These are phyloP conservation scores for Thalassaphorura encarpata DNA, from an alignment of 1,140 invertebrate genomes.

Conservation along the genomic window DNA sequence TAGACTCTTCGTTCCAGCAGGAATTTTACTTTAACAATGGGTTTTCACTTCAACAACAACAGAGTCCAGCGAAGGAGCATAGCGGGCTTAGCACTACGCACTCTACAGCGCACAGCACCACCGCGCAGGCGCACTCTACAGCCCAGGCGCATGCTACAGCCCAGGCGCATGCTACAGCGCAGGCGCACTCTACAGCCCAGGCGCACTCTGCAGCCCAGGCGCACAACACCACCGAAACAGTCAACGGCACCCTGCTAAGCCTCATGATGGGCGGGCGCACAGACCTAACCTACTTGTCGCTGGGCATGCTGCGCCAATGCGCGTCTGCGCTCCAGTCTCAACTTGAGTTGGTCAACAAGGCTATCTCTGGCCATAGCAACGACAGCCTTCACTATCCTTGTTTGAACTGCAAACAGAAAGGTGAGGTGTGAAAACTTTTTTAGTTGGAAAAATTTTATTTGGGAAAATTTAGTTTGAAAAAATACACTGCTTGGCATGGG, in stretches of 20 bases:
- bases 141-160: not conserved
- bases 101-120: slow-evolving; percentile 8
- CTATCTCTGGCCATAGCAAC: slow-evolving; percentile 22
- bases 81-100: not conserved
- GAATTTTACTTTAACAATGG: too few relatives aligned
- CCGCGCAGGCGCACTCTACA: not conserved
- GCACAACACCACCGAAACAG: not conserved
- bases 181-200: too few relatives aligned
- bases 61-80: not conserved
- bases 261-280: slow-evolving; percentile 8
- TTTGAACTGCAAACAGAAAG: slow-evolving; percentile 30
- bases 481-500: too few relatives aligned
- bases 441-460: too few relatives aligned
- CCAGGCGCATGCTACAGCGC: not conserved
- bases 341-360: slow-evolving; percentile 22
- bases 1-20: too few relatives aligned
- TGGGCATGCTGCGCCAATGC: slow-evolving; percentile 13
- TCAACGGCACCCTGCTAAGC: not conserved
- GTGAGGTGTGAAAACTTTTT: too few relatives aligned
- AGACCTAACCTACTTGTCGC: slow-evolving; percentile 23
- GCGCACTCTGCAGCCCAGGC: not conserved
- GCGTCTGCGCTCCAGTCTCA: slow-evolving; percentile 9
- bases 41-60: too few relatives aligned
- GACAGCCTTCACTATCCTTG: slow-evolving; percentile 27
- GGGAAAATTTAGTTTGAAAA: too few relatives aligned